Conservation (phyloP, 1,140 invertebrate genomes). For the Elysia chlorotica region DNA sequence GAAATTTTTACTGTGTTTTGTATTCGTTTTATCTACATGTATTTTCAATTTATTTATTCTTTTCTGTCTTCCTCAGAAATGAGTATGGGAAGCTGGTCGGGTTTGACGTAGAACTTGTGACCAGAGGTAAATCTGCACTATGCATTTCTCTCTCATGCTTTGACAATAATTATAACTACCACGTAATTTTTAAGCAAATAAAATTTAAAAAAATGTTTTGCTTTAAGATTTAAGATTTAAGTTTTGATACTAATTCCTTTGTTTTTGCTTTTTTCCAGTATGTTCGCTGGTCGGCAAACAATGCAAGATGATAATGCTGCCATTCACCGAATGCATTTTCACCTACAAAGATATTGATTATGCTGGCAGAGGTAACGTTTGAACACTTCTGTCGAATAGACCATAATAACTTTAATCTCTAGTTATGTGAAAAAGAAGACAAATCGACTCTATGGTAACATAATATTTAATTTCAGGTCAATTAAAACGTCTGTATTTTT, state of each 20-base stretch:
- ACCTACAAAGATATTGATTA: conserved; percentile 27
- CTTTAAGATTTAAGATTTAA: not conserved
- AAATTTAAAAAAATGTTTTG: not conserved
- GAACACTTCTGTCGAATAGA: too few species aligned
- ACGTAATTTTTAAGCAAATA: not conserved
- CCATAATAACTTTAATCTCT: too few species aligned
- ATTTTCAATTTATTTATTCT: too few species aligned
- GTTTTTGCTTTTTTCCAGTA: conserved; percentile 14
- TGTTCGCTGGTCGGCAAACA: conserved; percentile 25
- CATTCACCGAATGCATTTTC: conserved; percentile 33
- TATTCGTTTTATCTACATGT: too few species aligned
- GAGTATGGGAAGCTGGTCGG: too few species aligned
- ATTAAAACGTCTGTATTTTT: not conserved
- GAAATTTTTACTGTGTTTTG: too few species aligned
- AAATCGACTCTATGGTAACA: not conserved
- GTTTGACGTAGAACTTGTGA: too few species aligned
- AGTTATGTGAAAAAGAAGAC: too few species aligned
- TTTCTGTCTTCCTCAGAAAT: too few species aligned
- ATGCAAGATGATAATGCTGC: conserved; percentile 28
- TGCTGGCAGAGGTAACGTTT: conserved; percentile 32
- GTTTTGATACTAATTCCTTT: not conserved
- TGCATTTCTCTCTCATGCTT: too few species aligned
- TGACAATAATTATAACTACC: too few species aligned
- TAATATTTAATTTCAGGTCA: not conserved
- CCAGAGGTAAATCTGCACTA: too few species aligned